Base-by-base conservation (phyloP, 1,140 invertebrate genomes). In the Drosophila equinoxialis region DNA sequence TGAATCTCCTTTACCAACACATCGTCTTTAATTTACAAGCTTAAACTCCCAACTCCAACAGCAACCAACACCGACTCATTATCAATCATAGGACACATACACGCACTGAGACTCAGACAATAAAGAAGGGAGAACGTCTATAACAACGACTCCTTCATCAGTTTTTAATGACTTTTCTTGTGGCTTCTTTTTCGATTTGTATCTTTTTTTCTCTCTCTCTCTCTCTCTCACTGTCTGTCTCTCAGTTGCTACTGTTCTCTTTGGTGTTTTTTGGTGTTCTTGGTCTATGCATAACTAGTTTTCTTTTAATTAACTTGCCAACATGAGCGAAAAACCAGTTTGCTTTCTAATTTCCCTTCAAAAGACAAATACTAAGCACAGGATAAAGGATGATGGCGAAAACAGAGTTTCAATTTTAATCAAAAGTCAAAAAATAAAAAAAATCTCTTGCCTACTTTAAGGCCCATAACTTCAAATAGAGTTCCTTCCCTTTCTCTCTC, bases 291-390 rank as follows among this genome's bases (percentile, higher is more conserved):
- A 82, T 72, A 86, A 79, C 82, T 80, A 87, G 83, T 89, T 87
- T 87, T 83, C 84, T 89, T 87, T 87, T 87, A 87, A 87, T 89
- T 87, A 87, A 86, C 83, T 87, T 87, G 79, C 76, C 82, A 83
- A 79, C 66, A 62, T 77, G 71, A 48, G 54, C 63, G 11, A 26
- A 51, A 77, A 87, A 89, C 83, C 84, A 62, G 83, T 87, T 89
- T 89, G 84, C 83, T 87, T 87, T 87, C 83, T 80, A 87, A 87
- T 87, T 87, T 87, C 76, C 79, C 79, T 82, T 30, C 37, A 1
- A 11, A 41, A 45, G 26, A 57, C 51, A 42, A 51, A 59, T 82
- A 8, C 20, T 17, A 35, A 35, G n/a, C 13, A 17, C 30, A 30
- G 30, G 14, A 10, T 14, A 6, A n/a, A 35, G 59, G 68, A 67